Evolutionary conservation across 2,113 vertebrate species (phyloP).

Genomic region (Notothenia coriiceps): DNA sequence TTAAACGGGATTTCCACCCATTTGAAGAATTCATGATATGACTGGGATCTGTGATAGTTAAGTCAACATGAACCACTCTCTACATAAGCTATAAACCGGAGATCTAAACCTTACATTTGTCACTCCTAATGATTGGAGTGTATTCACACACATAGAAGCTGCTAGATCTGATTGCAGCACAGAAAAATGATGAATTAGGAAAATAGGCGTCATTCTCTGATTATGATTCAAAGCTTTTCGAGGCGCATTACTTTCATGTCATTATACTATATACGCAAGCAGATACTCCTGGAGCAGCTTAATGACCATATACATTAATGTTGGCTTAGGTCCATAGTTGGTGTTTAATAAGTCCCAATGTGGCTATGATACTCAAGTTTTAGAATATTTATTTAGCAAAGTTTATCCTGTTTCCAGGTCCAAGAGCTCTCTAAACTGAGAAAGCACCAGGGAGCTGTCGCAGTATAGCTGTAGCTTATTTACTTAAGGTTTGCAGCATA

Average conservation of each 20-base stretch:
- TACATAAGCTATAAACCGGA: not conserved
- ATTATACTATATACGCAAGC: conserved; percentile 32
- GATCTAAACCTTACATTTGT: not conserved
- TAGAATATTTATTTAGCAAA: conserved; percentile 54
- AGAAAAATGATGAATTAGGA: conserved; percentile 17
- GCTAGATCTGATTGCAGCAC: not conserved
- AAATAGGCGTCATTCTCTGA: not conserved
- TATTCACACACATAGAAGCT: conserved; percentile 5
- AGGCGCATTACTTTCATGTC: conserved; percentile 6
- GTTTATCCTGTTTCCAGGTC: conserved; percentile 26
- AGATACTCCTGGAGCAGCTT: conserved; percentile 34
- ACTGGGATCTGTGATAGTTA: conserved; percentile 20
- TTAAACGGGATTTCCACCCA: conserved; percentile 37
- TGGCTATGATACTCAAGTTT: conserved; percentile 53
- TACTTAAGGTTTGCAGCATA: not conserved
- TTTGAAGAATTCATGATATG: conserved; percentile 36
- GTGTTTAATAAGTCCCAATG: conserved; percentile 67
- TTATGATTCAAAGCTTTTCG: not conserved
- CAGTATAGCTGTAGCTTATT: conserved; percentile 6
- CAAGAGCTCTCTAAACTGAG: conserved; percentile 25
- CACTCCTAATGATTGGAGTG: not conserved
- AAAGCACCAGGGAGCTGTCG: not conserved
- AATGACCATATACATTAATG: conserved; percentile 48
- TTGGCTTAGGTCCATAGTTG: conserved; percentile 32
- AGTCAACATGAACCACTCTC: conserved; percentile 23